Evolutionary conservation across 2,113 vertebrate genomes (phyloP).

Genomic region (Parus major): DNA sequence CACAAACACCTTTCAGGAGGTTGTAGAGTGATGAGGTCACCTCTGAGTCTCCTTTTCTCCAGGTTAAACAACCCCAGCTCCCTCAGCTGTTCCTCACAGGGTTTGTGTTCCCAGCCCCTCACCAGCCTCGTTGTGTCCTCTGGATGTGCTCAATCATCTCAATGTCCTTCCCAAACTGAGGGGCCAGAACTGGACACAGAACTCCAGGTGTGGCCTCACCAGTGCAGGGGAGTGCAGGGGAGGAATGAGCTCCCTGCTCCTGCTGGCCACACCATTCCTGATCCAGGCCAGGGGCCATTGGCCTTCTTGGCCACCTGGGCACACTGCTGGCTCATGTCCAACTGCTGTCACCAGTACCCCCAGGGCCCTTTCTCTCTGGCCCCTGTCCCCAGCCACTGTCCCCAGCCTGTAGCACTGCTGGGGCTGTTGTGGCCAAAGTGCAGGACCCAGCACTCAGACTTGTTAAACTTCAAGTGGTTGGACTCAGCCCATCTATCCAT

Average conservation of each 20-base stretch:
- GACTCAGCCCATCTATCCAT: background rate
- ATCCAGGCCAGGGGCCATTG: background rate
- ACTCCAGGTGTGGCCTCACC: accelerated
- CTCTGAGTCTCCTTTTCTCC: background rate
- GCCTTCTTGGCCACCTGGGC: background rate
- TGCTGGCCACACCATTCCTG: background rate
- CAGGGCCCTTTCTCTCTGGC: background rate
- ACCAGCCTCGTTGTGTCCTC: background rate
- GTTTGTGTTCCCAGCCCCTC: background rate
- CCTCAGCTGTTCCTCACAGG: background rate
- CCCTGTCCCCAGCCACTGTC: background rate
- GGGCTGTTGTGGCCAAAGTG: background rate
- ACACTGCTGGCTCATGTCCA: background rate
- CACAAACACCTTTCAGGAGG: background rate
- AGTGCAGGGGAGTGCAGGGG: accelerated
- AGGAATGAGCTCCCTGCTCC: background rate
- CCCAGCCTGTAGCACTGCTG: background rate
- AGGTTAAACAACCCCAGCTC: background rate
- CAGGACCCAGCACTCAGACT: background rate
- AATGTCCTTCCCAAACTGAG: accelerated
- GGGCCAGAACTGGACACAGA: background rate
- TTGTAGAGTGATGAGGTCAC: background rate
- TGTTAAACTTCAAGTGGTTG: background rate
- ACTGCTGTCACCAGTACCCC: background rate
- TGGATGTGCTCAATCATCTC: accelerated